Base-by-base conservation (phyloP, 2,888 invertebrate genomes). In the Nysson spinosus region DNA sequence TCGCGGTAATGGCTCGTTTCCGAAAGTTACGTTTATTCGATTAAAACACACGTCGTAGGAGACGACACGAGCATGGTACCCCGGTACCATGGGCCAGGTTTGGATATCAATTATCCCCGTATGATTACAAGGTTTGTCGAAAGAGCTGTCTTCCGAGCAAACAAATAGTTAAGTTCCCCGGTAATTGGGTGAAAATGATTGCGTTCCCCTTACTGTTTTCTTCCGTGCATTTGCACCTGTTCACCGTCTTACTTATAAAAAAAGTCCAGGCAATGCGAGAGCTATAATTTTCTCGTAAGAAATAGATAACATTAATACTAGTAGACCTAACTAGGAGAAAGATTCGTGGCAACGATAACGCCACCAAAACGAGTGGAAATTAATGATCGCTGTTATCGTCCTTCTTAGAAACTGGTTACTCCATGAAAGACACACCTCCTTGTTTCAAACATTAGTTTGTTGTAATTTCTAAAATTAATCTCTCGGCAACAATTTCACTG, bases 161-260 rank as follows among this genome's bases (percentile, higher is more conserved):
- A 83, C 78, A 81, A 74, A 82, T 80, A 75, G 79, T 82, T 81
- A 79, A 69, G 69, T 70, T 60, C 61, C 68, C 47, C 72, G 68
- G 75, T 82, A 81, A 81, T 81, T 77, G 78, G 74, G 78, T 78
- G 75, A 69, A 78, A 81, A 77, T 78, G 72, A 75, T 77, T 72
- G 65, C 57, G 35, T 32, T 51, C 43, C 39, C 39, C 35, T 43
- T 28, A 17, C 22, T 22, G 28, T 37, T 26, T 37, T 7, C 20
- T 61, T 32, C 14, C 17, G 11, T 35, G 34, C 22, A 30, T n/a
- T 35, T 32, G 32, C 50, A 54, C 40, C 14, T 11, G 9, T 30
- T 34, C 34, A 14, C 14, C 1, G 1, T 34, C 16, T 34, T 7
- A 14, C 1, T 34, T 4, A 4, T 5, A 4, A 12, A 14, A 14